Evolutionary conservation across 2,113 vertebrate species (phyloP).

Genomic region (Prinia subflava): DNA sequence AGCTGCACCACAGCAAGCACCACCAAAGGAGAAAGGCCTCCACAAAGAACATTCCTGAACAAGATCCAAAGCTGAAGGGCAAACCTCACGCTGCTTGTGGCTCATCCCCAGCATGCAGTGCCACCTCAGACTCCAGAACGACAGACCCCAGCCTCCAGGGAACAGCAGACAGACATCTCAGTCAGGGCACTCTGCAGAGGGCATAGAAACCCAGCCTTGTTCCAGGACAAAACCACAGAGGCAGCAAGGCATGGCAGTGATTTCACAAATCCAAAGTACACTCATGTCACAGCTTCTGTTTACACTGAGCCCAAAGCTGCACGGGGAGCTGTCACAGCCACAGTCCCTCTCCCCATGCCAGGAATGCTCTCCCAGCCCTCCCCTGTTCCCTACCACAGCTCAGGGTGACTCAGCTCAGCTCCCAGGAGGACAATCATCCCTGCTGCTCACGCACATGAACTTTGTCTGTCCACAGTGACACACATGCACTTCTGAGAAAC

Average conservation of each 20-base stretch:
- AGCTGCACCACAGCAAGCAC: not conserved
- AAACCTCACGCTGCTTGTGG: not conserved
- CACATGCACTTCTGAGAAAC: not conserved
- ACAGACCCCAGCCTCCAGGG: not conserved
- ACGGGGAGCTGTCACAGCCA: not conserved
- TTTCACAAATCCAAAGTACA: not conserved
- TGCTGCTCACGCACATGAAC: not conserved
- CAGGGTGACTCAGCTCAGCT: not conserved
- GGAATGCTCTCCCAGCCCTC: not conserved
- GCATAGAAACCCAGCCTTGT: slow-evolving; percentile 29
- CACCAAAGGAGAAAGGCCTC: not conserved
- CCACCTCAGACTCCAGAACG: not conserved
- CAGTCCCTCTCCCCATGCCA: not conserved
- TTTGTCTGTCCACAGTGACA: not conserved
- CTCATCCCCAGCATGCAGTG: not conserved
- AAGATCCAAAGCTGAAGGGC: not conserved
- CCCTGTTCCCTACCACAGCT: not conserved
- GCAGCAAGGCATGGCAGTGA: not conserved
- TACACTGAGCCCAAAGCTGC: rapidly evolving
- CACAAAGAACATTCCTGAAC: not conserved
- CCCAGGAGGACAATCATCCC: not conserved
- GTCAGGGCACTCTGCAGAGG: not conserved
- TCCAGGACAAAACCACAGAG: not conserved
- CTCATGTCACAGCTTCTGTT: not conserved
- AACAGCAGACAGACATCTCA: not conserved